Percentiles rank a stretch among this genome's conserved stretches.
Evolutionary conservation across 2,113 vertebrate genomes (phyloP).

Genomic region (Macquaria ambigua): DNA sequence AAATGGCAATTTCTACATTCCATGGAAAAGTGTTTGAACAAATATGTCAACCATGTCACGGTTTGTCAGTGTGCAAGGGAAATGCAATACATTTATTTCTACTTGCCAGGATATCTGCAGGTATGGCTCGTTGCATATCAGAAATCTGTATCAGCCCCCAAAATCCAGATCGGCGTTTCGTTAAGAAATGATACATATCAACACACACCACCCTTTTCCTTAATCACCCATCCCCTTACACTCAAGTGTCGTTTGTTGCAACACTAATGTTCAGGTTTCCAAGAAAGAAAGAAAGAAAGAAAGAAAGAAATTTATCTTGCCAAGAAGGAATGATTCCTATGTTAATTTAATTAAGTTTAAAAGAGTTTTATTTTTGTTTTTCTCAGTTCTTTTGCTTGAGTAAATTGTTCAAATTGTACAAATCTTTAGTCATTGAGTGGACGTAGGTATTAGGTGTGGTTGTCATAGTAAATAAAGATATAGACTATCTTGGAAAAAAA

Average conservation of each 20-base stretch:
- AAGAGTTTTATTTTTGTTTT: conserved; percentile 68
- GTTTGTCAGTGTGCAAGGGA: background rate
- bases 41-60: background rate
- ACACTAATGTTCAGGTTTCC: conserved; percentile 76
- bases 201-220: conserved; percentile 49
- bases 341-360: conserved; percentile 70
- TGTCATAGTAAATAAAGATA: conserved; percentile 84
- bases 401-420: conserved; percentile 83
- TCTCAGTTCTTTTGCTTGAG: conserved; percentile 70
- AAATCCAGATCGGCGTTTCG: conserved; percentile 1
- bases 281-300: conserved; percentile 44
- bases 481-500: conserved; percentile 51
- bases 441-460: conserved; percentile 82
- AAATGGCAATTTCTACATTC: conserved; percentile 47
- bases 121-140: conserved; percentile 1
- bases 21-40: conserved; percentile 22
- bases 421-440: conserved; percentile 76
- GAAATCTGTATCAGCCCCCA: background rate
- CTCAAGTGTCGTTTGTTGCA: conserved; percentile 61
- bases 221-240: conserved; percentile 60
- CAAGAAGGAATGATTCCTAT: conserved; percentile 71
- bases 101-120: background rate
- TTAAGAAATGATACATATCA: conserved; percentile 31
- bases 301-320: conserved; percentile 48
- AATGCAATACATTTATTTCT: background rate